Conservation (phyloP, 2,888 invertebrate species). For the Clistopyga incitator region DNA sequence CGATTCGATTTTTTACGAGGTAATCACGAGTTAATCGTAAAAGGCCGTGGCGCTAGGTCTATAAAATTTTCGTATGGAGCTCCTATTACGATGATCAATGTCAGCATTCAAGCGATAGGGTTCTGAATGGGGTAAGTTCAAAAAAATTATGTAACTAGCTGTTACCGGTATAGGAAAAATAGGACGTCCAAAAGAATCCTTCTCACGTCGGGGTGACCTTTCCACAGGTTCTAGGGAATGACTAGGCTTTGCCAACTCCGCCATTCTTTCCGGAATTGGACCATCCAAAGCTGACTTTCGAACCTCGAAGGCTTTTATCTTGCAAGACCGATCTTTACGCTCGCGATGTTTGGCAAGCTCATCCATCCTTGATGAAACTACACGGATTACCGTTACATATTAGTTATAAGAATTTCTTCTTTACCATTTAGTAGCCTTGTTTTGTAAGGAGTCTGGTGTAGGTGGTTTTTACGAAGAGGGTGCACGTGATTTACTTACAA, state of each 20-base stretch:
- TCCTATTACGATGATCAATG: no score
- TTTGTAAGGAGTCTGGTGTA: no score
- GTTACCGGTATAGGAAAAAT: conserved; percentile 74
- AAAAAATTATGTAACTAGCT: no score
- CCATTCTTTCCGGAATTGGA: conserved; percentile 61
- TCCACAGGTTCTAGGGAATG: conserved; percentile 71
- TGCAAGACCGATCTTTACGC: conserved; percentile 45
- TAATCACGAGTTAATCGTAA: no score
- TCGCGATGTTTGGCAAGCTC: conserved; percentile 67
- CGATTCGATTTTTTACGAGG: no score
- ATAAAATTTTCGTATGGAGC: no score
- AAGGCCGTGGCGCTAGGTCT: no score
- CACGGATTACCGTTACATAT: conserved; percentile 7
- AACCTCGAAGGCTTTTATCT: conserved; percentile 70
- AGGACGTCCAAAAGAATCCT: conserved; percentile 72
- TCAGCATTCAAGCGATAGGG: no score
- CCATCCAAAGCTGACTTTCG: conserved; percentile 71
- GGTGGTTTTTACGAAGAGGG: no score
- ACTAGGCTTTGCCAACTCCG: conserved; percentile 72
- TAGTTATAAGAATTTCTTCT: conserved; percentile 8
- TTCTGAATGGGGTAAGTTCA: no score
- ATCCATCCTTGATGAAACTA: conserved; percentile 70
- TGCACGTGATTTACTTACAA: no score
- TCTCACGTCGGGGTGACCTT: conserved; percentile 70
- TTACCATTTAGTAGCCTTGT: no score